Conservation (phyloP, 2,888 invertebrate species). For the Acanthosepion lycidas region DNA sequence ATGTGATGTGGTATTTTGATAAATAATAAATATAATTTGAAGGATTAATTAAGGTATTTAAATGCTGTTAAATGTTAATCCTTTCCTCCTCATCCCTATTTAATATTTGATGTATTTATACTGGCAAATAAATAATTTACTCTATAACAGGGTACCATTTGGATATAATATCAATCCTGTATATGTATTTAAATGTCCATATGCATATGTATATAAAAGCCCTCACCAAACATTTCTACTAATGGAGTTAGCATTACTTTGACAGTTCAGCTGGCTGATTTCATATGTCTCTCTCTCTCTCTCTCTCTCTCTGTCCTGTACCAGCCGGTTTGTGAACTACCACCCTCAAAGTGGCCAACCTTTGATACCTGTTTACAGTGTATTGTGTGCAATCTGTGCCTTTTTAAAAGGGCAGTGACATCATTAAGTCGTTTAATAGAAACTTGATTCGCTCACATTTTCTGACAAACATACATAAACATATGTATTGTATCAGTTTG, state of each 20-base stretch:
- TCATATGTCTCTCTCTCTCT: background rate
- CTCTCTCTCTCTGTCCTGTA: background rate
- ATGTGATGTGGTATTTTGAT: no score
- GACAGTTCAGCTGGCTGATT: background rate
- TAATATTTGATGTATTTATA: no score
- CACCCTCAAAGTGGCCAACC: constrained; percentile 4
- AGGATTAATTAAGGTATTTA: no score
- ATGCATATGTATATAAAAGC: background rate
- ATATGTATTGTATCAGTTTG: background rate
- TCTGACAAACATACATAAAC: background rate
- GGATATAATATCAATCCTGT: no score
- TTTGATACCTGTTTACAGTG: background rate
- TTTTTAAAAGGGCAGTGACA: background rate
- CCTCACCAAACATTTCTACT: background rate
- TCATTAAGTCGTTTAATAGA: background rate
- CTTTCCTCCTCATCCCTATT: no score
- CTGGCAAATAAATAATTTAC: background rate
- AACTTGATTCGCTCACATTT: background rate
- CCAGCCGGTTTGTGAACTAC: background rate
- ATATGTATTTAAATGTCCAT: no score
- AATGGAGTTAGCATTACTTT: background rate
- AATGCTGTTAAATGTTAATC: no score
- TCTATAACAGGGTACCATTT: background rate
- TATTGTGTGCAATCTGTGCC: background rate
- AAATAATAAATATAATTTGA: no score